Conservation (phyloP, 2,113 vertebrate species). For the Columba janthina region DNA sequence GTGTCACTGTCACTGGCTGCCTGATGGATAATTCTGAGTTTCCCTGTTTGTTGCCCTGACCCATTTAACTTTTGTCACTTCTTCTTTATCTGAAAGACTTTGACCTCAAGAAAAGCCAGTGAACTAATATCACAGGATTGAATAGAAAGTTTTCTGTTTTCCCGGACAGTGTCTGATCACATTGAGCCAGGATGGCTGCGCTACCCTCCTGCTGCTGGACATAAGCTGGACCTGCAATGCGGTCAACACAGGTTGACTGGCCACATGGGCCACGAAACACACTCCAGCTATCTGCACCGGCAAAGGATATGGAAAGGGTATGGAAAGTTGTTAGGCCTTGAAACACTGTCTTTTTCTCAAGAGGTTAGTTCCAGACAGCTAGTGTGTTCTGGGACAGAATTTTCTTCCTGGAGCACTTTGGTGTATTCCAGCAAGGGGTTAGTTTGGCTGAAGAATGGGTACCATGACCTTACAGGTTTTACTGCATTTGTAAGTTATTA, state of each 20-base stretch:
- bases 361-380: not conserved
- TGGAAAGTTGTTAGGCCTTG: not conserved
- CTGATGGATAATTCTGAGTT: not conserved
- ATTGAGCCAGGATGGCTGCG: accelerated
- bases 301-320: not conserved
- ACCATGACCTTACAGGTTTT: not conserved
- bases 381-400: not conserved
- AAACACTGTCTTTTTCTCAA: not conserved
- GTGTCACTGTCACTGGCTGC: not conserved
- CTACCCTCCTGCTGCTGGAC: not conserved
- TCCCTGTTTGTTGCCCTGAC: not conserved
- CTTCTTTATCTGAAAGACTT: not conserved
- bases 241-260: not conserved
- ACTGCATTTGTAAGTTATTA: not conserved
- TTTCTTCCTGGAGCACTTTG: not conserved
- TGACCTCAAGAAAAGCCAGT: not conserved
- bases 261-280: not conserved
- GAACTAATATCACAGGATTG: not conserved
- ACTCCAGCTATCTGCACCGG: accelerated
- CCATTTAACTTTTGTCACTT: not conserved
- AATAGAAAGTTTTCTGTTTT: not conserved
- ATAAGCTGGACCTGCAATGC: not conserved
- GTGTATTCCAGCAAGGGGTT: not conserved
- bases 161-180: not conserved
- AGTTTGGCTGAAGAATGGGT: not conserved